These are phyloP conservation scores for Ectemnius continuus DNA, from an alignment of 2,888 invertebrate genomes.

Conservation along the genomic window DNA sequence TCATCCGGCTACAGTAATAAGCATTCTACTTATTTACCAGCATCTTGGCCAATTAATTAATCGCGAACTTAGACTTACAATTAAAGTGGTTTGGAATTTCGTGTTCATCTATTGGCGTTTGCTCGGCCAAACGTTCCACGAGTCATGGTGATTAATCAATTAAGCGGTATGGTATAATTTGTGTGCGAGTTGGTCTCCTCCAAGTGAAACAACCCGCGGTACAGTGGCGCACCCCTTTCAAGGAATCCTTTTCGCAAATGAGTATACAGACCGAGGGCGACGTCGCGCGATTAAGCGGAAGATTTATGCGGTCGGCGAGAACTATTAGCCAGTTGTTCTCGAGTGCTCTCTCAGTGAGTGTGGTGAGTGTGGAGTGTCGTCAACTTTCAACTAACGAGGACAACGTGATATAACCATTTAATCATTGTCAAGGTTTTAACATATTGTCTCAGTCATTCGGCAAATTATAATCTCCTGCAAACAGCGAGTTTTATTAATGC, in stretches of 20 bases:
- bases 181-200: background rate
- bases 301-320: slow-evolving; percentile 14
- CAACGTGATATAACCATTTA: background rate
- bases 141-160: slow-evolving; percentile 33
- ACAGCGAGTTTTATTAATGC: too few species aligned
- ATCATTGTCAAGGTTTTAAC: background rate
- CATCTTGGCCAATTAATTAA: too few species aligned
- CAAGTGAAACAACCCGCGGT: background rate
- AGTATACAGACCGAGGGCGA: slow-evolving; percentile 1
- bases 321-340: background rate
- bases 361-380: too few species aligned
- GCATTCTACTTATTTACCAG: too few species aligned
- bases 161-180: background rate
- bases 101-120: too few species aligned
- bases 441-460: too few species aligned
- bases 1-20: too few species aligned
- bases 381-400: background rate
- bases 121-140: slow-evolving; percentile 29
- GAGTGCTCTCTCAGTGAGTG: too few species aligned
- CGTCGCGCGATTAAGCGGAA: slow-evolving; percentile 25
- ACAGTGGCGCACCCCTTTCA: slow-evolving; percentile 5
- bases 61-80: too few species aligned
- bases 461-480: too few species aligned
- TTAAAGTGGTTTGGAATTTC: too few species aligned
- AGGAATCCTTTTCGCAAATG: slow-evolving; percentile 11